These are phyloP conservation scores for Halcyon badia DNA, from an alignment of 2,797 vertebrate genomes.

Conservation along the genomic window DNA sequence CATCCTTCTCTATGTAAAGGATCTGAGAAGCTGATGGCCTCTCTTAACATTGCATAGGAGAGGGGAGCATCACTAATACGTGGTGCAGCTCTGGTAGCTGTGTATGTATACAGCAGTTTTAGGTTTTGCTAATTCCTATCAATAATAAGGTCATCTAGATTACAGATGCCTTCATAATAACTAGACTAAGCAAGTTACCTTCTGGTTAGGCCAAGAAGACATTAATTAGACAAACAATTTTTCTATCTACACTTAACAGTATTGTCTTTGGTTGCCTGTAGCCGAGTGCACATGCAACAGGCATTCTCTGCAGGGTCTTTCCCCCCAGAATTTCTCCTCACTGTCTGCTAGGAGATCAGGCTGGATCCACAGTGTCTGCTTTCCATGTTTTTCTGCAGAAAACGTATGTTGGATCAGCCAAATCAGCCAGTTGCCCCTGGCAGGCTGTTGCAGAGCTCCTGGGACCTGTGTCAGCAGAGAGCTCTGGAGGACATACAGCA, in stretches of 20 bases:
- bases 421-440: fast-evolving
- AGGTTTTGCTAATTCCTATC: neutral
- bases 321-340: neutral
- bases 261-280: neutral
- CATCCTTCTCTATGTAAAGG: neutral
- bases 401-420: neutral
- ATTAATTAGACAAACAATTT: neutral
- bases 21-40: neutral
- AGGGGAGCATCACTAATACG: neutral
- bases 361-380: neutral
- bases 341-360: neutral
- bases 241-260: neutral
- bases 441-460: neutral
- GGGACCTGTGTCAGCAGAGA: neutral
- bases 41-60: fast-evolving
- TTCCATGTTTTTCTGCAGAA: neutral
- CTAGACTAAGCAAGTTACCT: neutral
- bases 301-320: neutral
- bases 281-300: neutral
- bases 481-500: neutral
- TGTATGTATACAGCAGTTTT: neutral
- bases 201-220: neutral
- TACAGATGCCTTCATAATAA: neutral
- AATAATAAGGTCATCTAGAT: neutral
- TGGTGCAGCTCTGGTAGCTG: neutral